Evolutionary conservation across 35 echinoderm and acorn worm genomes (phyloP), one percentile per base, ranked within the genome.

Genomic region (Patiria miniata): DNA sequence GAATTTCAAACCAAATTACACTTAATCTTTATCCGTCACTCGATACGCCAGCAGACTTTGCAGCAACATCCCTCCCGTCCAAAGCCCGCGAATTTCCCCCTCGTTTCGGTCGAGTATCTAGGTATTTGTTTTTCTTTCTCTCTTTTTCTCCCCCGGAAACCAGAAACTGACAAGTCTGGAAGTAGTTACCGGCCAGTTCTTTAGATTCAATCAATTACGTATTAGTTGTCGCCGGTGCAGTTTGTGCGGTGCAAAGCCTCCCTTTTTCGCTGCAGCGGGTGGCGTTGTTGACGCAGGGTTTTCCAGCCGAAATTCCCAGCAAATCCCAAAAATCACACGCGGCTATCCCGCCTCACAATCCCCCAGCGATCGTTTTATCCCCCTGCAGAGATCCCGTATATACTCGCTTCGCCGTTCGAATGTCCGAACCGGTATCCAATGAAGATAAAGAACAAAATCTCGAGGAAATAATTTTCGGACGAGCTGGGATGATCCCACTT

Each of bases 181-280:
- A 73, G 42, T 47, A 47, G 42, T 47, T 73, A 30, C 34, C 19
- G 34, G 65, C 65, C 65, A 23, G 65, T 73, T 73, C 42, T 73
- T 73, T 73, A 73, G 65, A 73, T 73, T 73, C 65, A 73, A 73
- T 73, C 65, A 73, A 73, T 73, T 26, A 34, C 65, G 65, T 34
- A 73, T 73, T 73, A 73, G 65, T 73, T 73, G 29, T 73, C 19
- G 65, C 34, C 65, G 10, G 65, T 30, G 65, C 65, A n/a, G 65
- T 73, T 73, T 73, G 65, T 73, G 34, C 26, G 29, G 65, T 4
- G 65, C 34, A 73, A 73, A 34, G 26, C 65, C 26, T 30, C 65
- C 34, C 65, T 10, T 73, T 12, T 12, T 73, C 26, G 21, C 29
- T 32, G 23, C 2, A 73, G 65, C 10, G 21, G n/a, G n/a, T n/a